phyloP scores from a whole-genome alignment of 2,113 vertebrate genomes.

The Forbesichthys agassizii region DNA sequence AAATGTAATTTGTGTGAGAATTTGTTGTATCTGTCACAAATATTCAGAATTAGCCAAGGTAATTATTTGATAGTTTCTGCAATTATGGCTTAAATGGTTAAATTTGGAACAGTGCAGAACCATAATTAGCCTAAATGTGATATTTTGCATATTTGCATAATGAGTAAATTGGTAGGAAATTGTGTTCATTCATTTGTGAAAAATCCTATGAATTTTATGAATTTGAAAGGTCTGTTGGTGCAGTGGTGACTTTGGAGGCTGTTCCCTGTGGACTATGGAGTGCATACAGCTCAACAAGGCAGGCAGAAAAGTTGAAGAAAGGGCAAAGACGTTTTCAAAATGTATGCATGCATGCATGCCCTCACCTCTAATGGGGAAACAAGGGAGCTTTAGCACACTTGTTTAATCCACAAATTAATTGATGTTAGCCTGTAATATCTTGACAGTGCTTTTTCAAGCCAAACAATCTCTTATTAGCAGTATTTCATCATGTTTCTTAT shows the following conservation, averaged over 20 bases:
- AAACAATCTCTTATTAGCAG: too few species aligned
- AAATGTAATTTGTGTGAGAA: conserved; percentile 98
- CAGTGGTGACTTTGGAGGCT: conserved; percentile 95
- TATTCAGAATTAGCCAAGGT: conserved; percentile 99
- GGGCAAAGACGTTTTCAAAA: conserved; percentile 20
- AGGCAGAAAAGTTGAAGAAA: conserved; percentile 45
- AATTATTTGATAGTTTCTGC: conserved; percentile 99
- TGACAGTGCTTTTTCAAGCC: too few species aligned
- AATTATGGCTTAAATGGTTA: conserved; percentile 98
- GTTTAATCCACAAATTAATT: too few species aligned
- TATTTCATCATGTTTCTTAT: too few species aligned
- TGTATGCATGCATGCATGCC: background rate
- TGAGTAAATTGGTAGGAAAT: conserved; percentile 99
- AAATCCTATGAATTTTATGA: conserved; percentile 99
- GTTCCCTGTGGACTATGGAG: conserved; percentile 87
- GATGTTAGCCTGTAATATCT: too few species aligned
- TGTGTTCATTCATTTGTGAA: conserved; percentile 99
- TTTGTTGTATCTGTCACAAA: conserved; percentile 99
- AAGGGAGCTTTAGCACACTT: too few species aligned
- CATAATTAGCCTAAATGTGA: conserved; percentile 99
- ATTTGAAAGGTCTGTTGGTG: conserved; percentile 99
- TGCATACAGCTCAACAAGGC: conserved; percentile 83
- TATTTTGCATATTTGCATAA: conserved; percentile 99
- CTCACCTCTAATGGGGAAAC: too few species aligned
- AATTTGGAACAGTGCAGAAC: conserved; percentile 97